Conservation (phyloP, 1,140 invertebrate species). For the Probaryconus sp. region DNA sequence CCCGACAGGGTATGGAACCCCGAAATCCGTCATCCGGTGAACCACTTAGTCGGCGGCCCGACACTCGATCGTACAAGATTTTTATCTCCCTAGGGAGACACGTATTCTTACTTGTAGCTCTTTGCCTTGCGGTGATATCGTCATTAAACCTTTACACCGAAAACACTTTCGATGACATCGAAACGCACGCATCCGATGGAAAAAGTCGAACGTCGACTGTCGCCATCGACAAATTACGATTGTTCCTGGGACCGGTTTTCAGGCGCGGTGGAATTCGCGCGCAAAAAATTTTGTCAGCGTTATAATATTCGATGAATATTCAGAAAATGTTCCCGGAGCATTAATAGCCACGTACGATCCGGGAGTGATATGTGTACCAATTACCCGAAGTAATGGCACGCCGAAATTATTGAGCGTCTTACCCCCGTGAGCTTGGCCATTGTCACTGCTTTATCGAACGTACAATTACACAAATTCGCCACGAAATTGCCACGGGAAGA, state of each 20-base stretch:
- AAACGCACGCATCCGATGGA: conserved; percentile 23
- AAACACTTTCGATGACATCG: conserved; percentile 43
- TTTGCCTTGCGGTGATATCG: conserved; percentile 49
- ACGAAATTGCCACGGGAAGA: conserved; percentile 1
- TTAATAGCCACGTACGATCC: conserved; percentile 40
- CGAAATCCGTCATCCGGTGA: conserved; percentile 58
- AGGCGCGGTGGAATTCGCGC: conserved; percentile 9
- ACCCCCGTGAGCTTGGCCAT: neutral
- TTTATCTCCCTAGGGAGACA: conserved; percentile 42
- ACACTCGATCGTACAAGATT: conserved; percentile 47
- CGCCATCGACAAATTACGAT: conserved; percentile 51
- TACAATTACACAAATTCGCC: conserved; percentile 2
- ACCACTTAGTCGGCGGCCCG: conserved; percentile 66
- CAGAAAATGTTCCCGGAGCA: conserved; percentile 31
- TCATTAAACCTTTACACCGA: conserved; percentile 61
- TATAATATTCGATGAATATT: conserved; percentile 58
- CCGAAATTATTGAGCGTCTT: conserved; percentile 18
- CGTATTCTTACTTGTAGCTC: conserved; percentile 32
- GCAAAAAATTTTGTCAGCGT: conserved; percentile 33
- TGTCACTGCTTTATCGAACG: conserved; percentile 15
- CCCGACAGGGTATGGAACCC: conserved; percentile 41
- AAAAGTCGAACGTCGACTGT: conserved; percentile 28
- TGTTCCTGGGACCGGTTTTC: conserved; percentile 45
- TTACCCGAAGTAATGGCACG: conserved; percentile 19
- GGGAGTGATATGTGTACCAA: conserved; percentile 28